Evolutionary conservation across 2,113 vertebrate species (phyloP).

Genomic region (crab-eating macaque (Macaca fascicularis)): DNA sequence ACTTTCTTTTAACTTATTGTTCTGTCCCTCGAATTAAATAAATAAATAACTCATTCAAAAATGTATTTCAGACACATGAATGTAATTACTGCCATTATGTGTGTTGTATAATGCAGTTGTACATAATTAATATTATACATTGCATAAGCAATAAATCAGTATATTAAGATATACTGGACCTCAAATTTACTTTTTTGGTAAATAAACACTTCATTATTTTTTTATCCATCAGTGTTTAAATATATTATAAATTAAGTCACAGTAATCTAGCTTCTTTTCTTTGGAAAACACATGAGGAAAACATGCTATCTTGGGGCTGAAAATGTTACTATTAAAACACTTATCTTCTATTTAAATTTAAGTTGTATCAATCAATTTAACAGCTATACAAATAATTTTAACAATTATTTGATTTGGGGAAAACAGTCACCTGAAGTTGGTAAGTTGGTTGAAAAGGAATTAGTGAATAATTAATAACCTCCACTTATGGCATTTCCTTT

Average conservation of each 20-base stretch:
- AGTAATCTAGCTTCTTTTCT: not conserved
- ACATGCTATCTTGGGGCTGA: not conserved
- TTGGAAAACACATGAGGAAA: slow-evolving; percentile 24
- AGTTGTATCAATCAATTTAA: not conserved
- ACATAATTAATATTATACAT: not conserved
- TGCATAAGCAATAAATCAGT: not conserved
- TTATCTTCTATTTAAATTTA: not conserved
- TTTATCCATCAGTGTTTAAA: not conserved
- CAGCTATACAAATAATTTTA: slow-evolving; percentile 8
- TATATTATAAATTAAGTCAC: not conserved
- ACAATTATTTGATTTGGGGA: not conserved
- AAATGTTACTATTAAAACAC: not conserved
- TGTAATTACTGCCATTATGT: not conserved
- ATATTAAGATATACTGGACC: not conserved
- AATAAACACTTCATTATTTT: not conserved
- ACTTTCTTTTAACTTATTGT: not conserved
- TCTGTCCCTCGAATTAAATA: not conserved
- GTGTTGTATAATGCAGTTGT: not conserved
- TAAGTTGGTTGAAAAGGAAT: slow-evolving; percentile 8
- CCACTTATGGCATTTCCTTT: not conserved
- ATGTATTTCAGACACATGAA: not conserved
- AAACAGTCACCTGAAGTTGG: not conserved
- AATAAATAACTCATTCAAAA: not conserved
- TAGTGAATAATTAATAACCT: not conserved
- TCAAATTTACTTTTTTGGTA: slow-evolving; percentile 6